These are phyloP conservation scores for Pemphredon lugubris DNA, from an alignment of 2,888 invertebrate genomes.

Conservation along the genomic window DNA sequence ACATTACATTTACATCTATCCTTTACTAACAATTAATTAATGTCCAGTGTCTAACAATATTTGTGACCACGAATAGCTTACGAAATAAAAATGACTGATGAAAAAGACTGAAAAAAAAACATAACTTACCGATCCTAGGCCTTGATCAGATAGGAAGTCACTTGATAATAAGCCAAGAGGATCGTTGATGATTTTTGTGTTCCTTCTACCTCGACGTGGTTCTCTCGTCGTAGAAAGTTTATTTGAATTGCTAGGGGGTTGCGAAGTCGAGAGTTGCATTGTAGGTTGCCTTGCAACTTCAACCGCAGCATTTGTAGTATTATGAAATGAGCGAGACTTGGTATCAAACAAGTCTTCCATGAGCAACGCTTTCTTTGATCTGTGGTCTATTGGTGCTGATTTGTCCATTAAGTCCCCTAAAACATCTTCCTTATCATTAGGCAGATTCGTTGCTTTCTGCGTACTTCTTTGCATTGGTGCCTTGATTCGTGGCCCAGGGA, in stretches of 20 bases:
- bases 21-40: not conserved
- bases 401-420: constrained; percentile 46
- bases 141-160: constrained; percentile 34
- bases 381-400: constrained; percentile 46
- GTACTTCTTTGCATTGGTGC: constrained; percentile 16
- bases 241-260: constrained; percentile 48
- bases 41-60: no score
- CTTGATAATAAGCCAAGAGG: constrained; percentile 72
- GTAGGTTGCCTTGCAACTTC: constrained; percentile 48
- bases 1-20: no score
- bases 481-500: no score
- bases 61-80: no score
- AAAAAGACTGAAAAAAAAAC: no score
- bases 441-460: constrained; percentile 10
- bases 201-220: constrained; percentile 69
- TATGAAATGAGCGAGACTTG: constrained; percentile 39
- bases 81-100: no score
- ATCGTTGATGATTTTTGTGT: constrained; percentile 67
- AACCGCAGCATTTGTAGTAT: constrained; percentile 18
- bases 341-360: constrained; percentile 73
- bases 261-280: constrained; percentile 47
- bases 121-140: constrained; percentile 41
- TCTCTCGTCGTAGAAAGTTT: constrained; percentile 63
- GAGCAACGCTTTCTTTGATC: constrained; percentile 65
- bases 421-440: constrained; percentile 49